These are phyloP conservation scores for Anguilla pacifica DNA, from an alignment of 2,797 vertebrate species.

Conservation along the genomic window DNA sequence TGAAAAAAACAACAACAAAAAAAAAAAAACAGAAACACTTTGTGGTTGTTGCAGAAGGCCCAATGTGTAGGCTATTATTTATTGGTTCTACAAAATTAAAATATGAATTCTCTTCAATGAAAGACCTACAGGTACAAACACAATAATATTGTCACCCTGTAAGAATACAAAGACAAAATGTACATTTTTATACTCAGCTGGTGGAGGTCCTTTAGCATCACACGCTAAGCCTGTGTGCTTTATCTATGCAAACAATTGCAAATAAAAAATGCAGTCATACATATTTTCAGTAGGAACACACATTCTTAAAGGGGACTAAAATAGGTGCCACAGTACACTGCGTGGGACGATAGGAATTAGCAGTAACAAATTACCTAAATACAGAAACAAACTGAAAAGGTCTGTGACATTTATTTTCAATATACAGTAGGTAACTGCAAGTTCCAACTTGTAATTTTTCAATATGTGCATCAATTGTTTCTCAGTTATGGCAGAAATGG, in stretches of 20 bases:
- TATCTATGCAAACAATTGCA: conserved; percentile 69
- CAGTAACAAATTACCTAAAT: conserved; percentile 43
- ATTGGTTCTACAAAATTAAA: conserved; percentile 81
- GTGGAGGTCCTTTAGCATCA: conserved; percentile 68
- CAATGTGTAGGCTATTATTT: conserved; percentile 68
- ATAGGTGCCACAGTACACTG: conserved; percentile 45
- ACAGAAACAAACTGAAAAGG: conserved; percentile 44
- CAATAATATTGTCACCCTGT: conserved; percentile 67
- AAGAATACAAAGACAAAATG: conserved; percentile 68
- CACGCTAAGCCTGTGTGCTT: conserved; percentile 76
- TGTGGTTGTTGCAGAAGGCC: conserved; percentile 35
- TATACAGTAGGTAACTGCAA: conserved; percentile 42
- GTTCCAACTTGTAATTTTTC: conserved; percentile 55
- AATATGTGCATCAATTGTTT: conserved; percentile 70
- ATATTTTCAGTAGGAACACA: conserved; percentile 39
- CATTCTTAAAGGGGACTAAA: conserved; percentile 33
- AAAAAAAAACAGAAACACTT: neutral
- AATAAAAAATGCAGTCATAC: conserved; percentile 56
- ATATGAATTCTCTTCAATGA: conserved; percentile 69
- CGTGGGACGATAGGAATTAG: conserved; percentile 37
- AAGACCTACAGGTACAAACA: conserved; percentile 72
- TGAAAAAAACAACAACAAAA: neutral
- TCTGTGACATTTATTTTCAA: conserved; percentile 28
- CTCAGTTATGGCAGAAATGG: conserved; percentile 57
- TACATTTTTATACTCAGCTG: conserved; percentile 74